phyloP scores from a whole-genome alignment of 2,113 vertebrate genomes.

The Cryptotis parvus region DNA sequence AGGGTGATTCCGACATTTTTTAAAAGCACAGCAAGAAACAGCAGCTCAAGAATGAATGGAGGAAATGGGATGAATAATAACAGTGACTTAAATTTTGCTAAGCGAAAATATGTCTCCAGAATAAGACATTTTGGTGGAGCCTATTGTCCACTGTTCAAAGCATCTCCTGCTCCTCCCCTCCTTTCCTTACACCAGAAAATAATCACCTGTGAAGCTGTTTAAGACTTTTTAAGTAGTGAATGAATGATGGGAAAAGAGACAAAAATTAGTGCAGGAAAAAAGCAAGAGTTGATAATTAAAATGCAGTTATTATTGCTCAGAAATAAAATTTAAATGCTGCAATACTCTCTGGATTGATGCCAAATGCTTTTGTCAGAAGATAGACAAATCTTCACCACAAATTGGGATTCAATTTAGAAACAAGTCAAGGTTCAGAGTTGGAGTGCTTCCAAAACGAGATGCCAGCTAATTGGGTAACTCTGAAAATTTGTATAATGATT shows the following conservation, averaged over 20 bases:
- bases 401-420: background rate
- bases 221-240: constrained; percentile 48
- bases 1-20: constrained; percentile 69
- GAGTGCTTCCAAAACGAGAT: too few species aligned
- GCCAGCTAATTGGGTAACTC: background rate
- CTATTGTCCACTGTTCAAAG: constrained; percentile 65
- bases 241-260: constrained; percentile 20
- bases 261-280: background rate
- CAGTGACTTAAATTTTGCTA: constrained; percentile 64
- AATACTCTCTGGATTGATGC: constrained; percentile 5
- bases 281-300: constrained; percentile 28
- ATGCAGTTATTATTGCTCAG: constrained; percentile 40
- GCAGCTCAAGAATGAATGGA: constrained; percentile 37
- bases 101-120: constrained; percentile 70
- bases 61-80: constrained; percentile 67
- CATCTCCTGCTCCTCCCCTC: background rate
- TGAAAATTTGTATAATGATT: background rate
- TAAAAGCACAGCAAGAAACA: constrained; percentile 63
- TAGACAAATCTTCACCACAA: background rate
- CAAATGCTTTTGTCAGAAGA: background rate
- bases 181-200: background rate
- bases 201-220: constrained; percentile 15
- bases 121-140: constrained; percentile 63
- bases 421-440: background rate
- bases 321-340: constrained; percentile 11